Evolutionary conservation across 2,888 invertebrate species (phyloP), one percentile per base, ranked within the genome.

Genomic region (Alsophila aescularia): DNA sequence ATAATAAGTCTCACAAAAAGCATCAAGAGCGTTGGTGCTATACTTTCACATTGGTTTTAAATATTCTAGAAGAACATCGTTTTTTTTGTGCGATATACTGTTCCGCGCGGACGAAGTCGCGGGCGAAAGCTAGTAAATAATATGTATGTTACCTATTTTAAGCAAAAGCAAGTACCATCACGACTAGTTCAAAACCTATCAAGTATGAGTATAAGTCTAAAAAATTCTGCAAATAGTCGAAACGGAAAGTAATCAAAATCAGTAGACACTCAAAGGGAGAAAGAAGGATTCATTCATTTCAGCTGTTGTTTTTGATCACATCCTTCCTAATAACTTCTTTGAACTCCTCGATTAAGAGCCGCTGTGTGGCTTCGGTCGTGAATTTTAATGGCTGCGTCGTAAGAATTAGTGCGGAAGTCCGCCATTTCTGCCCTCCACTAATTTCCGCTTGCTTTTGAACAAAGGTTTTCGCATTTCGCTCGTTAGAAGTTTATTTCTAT

Each of bases 361-460:
- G 16, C 10, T 37, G 21, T 24, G 36, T 37, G 16, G 18, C 36
- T 18, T n/a, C 5, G n/a, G 7, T 24, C 24, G 24, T 21, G 12
- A 39, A 39, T 39, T 21, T 13, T 39, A 13, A 13, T 18, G 12
- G 24, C 27, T n/a, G 8, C 41, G 12, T 35, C 31, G n/a, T 27
- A 13, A 14, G 37, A 43, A 43, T 49, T 41, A 43, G 31, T 15
- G 31, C 31, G 39, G 37, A 29, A 44, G 21, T 24, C 37, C 32
- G 18, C 37, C 37, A 37, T 37, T 51, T 24, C 12, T 32, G 4
- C 18, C 6, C 42, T 18, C 37, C n/a, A 18, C 42, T 39, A 43
- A 51, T 37, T 37, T 43, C 42, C 50, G 50, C n/a, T 12, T 14
- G 31, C 10, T 44, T 24, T 24, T 37, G 43, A 51, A 44, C 37